phyloP scores from a whole-genome alignment of 2,797 vertebrate genomes.

The Coilia nasus region DNA sequence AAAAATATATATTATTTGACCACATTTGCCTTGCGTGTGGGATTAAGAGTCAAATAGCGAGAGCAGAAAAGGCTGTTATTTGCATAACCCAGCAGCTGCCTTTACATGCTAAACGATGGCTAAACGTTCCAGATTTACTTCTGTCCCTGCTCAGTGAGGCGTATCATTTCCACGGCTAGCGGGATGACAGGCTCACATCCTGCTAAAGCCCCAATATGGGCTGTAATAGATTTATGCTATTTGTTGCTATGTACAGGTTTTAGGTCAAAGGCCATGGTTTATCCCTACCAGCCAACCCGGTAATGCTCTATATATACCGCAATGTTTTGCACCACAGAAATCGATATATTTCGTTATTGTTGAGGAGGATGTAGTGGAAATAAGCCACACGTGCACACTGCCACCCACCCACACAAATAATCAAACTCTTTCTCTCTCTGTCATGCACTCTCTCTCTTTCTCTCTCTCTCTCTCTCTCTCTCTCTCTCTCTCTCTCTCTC shows the following conservation, averaged over 20 bases:
- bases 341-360: background rate
- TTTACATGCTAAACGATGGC: conserved; percentile 13
- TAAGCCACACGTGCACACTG: background rate
- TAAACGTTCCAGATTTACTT: conserved; percentile 32
- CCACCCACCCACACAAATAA: background rate
- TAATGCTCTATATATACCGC: background rate
- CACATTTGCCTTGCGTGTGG: background rate
- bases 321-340: background rate
- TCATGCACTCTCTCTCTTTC: background rate
- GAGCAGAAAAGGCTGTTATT: background rate
- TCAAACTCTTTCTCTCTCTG: background rate
- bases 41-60: background rate
- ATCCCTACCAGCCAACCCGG: background rate
- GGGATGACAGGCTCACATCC: background rate
- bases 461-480: background rate
- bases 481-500: too few relatives aligned
- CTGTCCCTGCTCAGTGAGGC: conserved; percentile 22
- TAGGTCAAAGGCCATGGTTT: background rate
- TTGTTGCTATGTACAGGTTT: background rate
- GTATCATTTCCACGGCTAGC: background rate
- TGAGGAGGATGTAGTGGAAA: background rate
- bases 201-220: background rate
- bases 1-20: background rate
- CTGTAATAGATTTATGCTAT: conserved; percentile 20
- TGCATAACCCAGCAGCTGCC: conserved; percentile 29